Evolutionary conservation across 2,797 vertebrate species (phyloP).

Genomic region (Alfaro cultratus): DNA sequence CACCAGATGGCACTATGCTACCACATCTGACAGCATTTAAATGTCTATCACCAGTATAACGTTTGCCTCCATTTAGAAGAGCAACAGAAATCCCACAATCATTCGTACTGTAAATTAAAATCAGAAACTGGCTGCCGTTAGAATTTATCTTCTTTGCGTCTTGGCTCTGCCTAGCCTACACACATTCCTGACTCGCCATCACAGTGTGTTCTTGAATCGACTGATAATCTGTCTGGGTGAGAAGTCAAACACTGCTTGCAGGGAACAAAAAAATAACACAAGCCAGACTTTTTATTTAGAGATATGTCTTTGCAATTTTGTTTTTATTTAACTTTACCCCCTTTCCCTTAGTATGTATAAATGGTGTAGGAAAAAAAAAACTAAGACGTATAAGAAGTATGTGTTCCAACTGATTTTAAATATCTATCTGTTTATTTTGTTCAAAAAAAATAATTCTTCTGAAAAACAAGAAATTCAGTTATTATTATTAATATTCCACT

Average conservation of each 20-base stretch:
- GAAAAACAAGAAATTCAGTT: background rate
- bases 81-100: constrained; percentile 4
- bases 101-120: constrained; percentile 13
- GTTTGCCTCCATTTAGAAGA: background rate
- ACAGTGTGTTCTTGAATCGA: constrained; percentile 63
- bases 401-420: background rate
- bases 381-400: background rate
- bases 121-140: constrained; percentile 18
- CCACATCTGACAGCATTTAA: constrained; percentile 5
- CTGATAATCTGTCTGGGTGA: constrained; percentile 71
- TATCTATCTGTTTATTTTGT: background rate
- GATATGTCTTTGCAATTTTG: background rate
- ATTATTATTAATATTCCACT: background rate
- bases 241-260: constrained; percentile 31
- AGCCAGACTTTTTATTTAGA: background rate
- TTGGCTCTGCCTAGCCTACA: constrained; percentile 49
- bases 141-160: constrained; percentile 20
- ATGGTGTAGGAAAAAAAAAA: background rate
- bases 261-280: constrained; percentile 19
- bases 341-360: background rate
- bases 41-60: fast-evolving
- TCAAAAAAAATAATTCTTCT: background rate
- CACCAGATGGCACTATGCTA: constrained; percentile 60
- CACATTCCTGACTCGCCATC: constrained; percentile 56
- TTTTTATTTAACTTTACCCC: background rate